A percentile compares a stretch with the other conserved stretches of the same genome.
Conservation (phyloP, 2,797 vertebrate species). For the Etheostoma perlongum region DNA sequence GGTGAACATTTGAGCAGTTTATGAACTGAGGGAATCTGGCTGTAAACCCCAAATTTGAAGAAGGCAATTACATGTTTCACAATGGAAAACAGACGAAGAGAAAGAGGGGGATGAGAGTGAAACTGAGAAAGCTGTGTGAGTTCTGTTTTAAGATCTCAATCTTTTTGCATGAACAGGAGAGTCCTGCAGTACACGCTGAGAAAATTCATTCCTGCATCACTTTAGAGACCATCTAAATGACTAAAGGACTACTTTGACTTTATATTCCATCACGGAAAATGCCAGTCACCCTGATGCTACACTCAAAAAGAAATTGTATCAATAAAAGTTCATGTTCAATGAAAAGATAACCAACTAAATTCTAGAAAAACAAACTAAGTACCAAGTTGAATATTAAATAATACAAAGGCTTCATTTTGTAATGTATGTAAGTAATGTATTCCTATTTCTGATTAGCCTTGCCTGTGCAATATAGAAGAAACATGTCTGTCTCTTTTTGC, state of each 20-base stretch:
- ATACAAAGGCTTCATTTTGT: background rate
- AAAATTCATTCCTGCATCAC: constrained; percentile 49
- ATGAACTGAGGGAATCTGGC: constrained; percentile 51
- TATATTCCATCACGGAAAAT: constrained; percentile 21
- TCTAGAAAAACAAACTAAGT: background rate
- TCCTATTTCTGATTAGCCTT: background rate
- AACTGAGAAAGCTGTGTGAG: constrained; percentile 40
- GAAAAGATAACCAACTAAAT: constrained; percentile 26
- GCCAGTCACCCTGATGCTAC: constrained; percentile 33
- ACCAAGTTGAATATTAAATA: background rate
- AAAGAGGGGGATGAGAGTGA: constrained; percentile 35
- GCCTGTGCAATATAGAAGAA: background rate
- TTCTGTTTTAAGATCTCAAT: constrained; percentile 49
- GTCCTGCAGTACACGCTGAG: constrained; percentile 35
- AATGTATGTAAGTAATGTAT: background rate
- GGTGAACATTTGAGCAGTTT: constrained; percentile 57
- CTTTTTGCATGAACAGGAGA: constrained; percentile 47
- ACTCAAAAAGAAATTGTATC: constrained; percentile 17
- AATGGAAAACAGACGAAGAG: constrained; percentile 35
- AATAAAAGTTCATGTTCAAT: constrained; percentile 23
- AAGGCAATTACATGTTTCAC: constrained; percentile 62
- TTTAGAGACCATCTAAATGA: constrained; percentile 44
- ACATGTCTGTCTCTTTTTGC: background rate
- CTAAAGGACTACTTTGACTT: constrained; percentile 39
- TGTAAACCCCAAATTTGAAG: constrained; percentile 56